phyloP scores from a whole-genome alignment of 2,113 vertebrate genomes.

The Tringa solitaria region DNA sequence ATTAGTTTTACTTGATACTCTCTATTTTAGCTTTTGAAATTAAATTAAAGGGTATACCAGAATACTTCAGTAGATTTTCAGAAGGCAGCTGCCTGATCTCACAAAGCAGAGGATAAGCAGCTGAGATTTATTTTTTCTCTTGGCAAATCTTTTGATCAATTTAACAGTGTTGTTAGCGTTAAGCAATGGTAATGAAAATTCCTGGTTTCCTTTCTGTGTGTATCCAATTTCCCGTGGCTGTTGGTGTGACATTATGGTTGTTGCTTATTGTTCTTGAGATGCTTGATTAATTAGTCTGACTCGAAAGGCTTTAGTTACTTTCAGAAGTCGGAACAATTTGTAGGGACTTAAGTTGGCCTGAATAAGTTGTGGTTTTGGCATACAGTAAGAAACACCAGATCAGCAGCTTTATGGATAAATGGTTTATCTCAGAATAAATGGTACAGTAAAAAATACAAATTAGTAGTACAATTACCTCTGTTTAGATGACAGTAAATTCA shows the following conservation, averaged over 20 bases:
- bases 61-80: neutral
- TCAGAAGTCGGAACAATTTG: neutral
- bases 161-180: neutral
- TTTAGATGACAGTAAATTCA: neutral
- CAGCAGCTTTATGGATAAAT: neutral
- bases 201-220: neutral
- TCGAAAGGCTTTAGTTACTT: neutral
- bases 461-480: neutral
- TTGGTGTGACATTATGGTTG: neutral
- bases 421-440: neutral
- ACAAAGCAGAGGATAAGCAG: neutral
- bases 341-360: neutral
- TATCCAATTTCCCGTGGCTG: neutral
- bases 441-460: neutral
- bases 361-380: neutral
- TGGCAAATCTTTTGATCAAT: neutral
- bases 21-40: neutral
- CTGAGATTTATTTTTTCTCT: neutral
- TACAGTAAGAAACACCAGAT: neutral
- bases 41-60: neutral
- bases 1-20: neutral
- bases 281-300: neutral
- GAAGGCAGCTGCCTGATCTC: neutral
- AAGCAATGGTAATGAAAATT: neutral
- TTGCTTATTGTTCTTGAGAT: neutral